Conservation (phyloP, 2,797 vertebrate species). For the Luscinia megarhynchos region DNA sequence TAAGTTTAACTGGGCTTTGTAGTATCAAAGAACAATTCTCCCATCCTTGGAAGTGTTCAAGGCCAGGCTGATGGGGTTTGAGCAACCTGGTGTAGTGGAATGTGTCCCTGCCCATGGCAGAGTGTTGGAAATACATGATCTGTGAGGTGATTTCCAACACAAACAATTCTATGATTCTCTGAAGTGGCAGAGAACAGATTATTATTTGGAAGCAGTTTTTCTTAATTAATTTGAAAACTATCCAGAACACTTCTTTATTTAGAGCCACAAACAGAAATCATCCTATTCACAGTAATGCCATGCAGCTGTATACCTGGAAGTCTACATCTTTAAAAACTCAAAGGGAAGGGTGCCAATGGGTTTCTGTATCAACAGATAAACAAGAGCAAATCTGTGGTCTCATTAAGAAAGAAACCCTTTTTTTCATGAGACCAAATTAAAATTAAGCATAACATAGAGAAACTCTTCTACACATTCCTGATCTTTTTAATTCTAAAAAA, state of each 20-base stretch:
- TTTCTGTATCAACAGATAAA: not conserved
- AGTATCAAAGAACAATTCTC: not conserved
- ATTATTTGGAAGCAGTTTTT: conserved; percentile 6
- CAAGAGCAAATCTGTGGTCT: not conserved
- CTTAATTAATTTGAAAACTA: conserved; percentile 18
- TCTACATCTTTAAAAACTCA: not conserved
- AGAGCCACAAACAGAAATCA: not conserved
- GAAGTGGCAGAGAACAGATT: not conserved
- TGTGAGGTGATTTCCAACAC: not conserved
- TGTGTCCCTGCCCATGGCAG: not conserved
- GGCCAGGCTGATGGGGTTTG: not conserved
- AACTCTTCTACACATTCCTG: not conserved
- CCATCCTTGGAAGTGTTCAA: not conserved
- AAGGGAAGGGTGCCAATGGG: not conserved
- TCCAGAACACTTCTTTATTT: conserved; percentile 1
- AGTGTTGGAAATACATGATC: not conserved
- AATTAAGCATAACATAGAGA: not conserved
- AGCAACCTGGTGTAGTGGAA: not conserved
- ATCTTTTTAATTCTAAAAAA: not conserved
- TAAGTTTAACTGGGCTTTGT: conserved; percentile 6
- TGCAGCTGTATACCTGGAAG: not conserved
- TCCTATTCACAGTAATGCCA: not conserved
- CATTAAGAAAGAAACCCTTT: not conserved
- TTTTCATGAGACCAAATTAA: not conserved
- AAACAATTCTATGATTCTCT: not conserved